These are phyloP conservation scores for Tadarida brasiliensis DNA, from an alignment of 2,797 vertebrate species.

Conservation along the genomic window DNA sequence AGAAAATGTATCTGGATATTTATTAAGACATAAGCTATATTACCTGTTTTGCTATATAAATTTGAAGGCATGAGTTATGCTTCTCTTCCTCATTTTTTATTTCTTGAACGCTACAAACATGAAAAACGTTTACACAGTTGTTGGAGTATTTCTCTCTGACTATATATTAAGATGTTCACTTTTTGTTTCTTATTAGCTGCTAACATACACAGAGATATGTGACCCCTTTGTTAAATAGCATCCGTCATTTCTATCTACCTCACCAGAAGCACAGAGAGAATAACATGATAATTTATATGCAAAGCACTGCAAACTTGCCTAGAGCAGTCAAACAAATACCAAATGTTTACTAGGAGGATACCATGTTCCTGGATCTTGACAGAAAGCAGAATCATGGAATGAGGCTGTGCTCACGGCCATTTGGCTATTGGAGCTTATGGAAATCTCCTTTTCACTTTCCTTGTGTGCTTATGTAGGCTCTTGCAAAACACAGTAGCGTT, in stretches of 20 bases:
- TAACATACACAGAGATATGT: neutral
- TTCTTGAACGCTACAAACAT: neutral
- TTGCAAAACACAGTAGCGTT: neutral
- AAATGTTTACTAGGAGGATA: constrained; percentile 25
- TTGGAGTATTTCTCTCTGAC: neutral
- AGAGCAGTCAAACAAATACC: neutral
- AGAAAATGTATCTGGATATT: neutral
- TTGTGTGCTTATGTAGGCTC: neutral
- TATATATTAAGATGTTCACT: neutral
- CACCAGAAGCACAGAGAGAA: neutral
- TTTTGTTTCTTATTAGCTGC: neutral
- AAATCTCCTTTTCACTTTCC: neutral
- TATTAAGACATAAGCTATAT: neutral
- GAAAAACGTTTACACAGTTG: neutral
- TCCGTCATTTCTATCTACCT: neutral
- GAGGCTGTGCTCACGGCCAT: neutral
- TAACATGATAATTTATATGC: constrained; percentile 44
- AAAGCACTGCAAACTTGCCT: constrained; percentile 35
- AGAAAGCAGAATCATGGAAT: neutral
- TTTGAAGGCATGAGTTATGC: neutral
- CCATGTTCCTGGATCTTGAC: constrained; percentile 10
- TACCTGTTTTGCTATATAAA: neutral
- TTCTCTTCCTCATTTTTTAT: neutral
- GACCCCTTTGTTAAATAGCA: constrained; percentile 42
- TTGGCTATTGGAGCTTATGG: neutral